Percentiles rank a stretch among this genome's conserved stretches.
These are phyloP conservation scores for Melanocharis versteri DNA, from an alignment of 2,113 vertebrate genomes.

Conservation along the genomic window DNA sequence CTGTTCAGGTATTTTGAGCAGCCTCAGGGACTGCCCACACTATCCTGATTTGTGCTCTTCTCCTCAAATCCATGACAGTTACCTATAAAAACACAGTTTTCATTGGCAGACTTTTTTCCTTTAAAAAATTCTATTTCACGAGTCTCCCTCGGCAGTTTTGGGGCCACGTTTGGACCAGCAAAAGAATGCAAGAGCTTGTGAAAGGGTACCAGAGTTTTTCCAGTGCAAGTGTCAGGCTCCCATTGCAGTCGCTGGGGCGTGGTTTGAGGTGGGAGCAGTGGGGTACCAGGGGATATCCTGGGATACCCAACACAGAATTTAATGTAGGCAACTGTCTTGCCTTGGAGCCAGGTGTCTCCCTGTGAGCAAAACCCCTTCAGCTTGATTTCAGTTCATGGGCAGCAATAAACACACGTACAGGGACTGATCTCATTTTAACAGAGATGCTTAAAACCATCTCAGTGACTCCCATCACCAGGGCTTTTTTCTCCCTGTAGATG, in stretches of 20 bases:
- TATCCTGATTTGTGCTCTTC: neutral
- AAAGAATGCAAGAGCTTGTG: neutral
- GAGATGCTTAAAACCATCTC: neutral
- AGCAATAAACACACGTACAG: neutral
- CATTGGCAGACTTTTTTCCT: neutral
- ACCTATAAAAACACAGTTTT: neutral
- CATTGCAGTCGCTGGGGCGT: too few relatives aligned
- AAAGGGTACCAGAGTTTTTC: neutral
- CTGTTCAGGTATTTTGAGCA: neutral
- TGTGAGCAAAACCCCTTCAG: neutral
- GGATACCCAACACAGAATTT: neutral
- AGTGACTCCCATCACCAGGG: neutral
- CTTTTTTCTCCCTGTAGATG: accelerated
- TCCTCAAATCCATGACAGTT: neutral
- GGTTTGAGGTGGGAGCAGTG: neutral
- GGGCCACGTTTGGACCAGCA: neutral
- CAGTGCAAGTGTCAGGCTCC: neutral
- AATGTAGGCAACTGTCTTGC: neutral
- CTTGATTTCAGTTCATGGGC: neutral
- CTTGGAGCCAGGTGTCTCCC: neutral
- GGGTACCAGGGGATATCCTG: neutral
- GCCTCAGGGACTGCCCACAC: neutral
- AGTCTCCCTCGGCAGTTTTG: neutral
- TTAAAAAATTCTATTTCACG: accelerated
- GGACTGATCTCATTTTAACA: neutral